A percentile compares a stretch with the other conserved stretches of the same genome.
phyloP scores from a whole-genome alignment of 2,888 invertebrate species.

The Diaphora mendica region DNA sequence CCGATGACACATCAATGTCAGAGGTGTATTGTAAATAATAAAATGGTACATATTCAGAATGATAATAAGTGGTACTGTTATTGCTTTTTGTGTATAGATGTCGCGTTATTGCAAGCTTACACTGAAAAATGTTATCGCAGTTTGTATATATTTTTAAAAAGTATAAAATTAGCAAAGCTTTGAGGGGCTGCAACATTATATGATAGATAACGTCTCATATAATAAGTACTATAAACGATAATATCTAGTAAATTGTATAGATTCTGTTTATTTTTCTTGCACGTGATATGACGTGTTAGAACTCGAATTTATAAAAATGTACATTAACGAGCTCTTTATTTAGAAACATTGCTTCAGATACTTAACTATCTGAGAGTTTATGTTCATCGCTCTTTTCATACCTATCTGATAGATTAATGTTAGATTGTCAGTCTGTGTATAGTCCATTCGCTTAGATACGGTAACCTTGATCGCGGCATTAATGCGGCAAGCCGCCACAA shows the following conservation, averaged over 20 bases:
- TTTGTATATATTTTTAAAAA: conserved; percentile 60
- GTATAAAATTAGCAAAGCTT: conserved; percentile 43
- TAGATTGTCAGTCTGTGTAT: conserved; percentile 29
- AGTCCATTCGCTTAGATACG: too few species aligned
- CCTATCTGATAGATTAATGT: conserved; percentile 33
- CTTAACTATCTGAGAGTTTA: conserved; percentile 69
- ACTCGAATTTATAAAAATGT: conserved; percentile 46
- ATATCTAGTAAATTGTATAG: conserved; percentile 30
- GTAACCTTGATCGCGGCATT: too few species aligned
- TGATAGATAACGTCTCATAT: conserved; percentile 29
- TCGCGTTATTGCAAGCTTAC: conserved; percentile 71
- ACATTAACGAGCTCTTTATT: conserved; percentile 23
- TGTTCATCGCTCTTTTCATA: conserved; percentile 55
- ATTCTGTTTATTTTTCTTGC: conserved; percentile 12
- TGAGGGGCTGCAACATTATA: conserved; percentile 36
- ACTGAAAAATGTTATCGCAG: conserved; percentile 68
- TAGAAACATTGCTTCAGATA: conserved; percentile 75
- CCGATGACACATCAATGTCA: not conserved
- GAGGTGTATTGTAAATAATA: conserved; percentile 48
- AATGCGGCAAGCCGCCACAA: too few species aligned
- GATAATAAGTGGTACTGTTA: conserved; percentile 61
- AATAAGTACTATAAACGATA: conserved; percentile 35
- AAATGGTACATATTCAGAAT: conserved; percentile 44
- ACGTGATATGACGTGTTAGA: conserved; percentile 25
- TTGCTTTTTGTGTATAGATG: conserved; percentile 76